Percentiles rank a stretch among this genome's conserved stretches.
These are phyloP conservation scores for Drosophila suboccidentalis DNA, from an alignment of 2,888 invertebrate genomes.

Conservation along the genomic window DNA sequence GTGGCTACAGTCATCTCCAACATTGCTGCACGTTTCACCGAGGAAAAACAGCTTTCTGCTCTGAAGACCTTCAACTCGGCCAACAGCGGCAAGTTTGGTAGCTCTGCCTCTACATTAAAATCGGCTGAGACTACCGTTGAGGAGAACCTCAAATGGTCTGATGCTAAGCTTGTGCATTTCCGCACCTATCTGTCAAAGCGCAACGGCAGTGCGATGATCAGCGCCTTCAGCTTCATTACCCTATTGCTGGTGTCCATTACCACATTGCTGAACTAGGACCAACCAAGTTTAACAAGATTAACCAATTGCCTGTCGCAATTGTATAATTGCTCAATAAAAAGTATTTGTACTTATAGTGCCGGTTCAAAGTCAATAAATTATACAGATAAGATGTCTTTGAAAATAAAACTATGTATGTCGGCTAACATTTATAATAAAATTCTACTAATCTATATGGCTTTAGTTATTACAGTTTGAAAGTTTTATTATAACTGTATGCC, in stretches of 20 bases:
- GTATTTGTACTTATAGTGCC: constrained; percentile 42
- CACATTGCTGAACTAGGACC: constrained; percentile 53
- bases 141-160: constrained; percentile 83
- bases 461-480: constrained; percentile 1
- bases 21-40: constrained; percentile 83
- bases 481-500: not conserved
- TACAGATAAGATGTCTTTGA: constrained; percentile 41
- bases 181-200: constrained; percentile 65
- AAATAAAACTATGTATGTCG: constrained; percentile 17
- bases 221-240: constrained; percentile 61
- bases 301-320: constrained; percentile 4
- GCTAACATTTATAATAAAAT: constrained; percentile 37
- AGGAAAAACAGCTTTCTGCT: constrained; percentile 65
- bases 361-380: constrained; percentile 42
- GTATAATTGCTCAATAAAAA: constrained; percentile 8
- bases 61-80: constrained; percentile 70
- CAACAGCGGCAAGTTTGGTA: constrained; percentile 76
- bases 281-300: constrained; percentile 9
- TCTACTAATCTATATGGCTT: constrained; percentile 37
- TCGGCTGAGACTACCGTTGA: constrained; percentile 73
- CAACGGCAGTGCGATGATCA: constrained; percentile 57
- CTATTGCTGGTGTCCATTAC: constrained; percentile 60
- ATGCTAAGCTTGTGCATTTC: constrained; percentile 65
- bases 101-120: constrained; percentile 65
- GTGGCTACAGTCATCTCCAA: constrained; percentile 82